A percentile compares a stretch with the other conserved stretches of the same genome.
These are phyloP conservation scores for Pseudococcus viburni DNA, from an alignment of 2,888 invertebrate species.

Conservation along the genomic window DNA sequence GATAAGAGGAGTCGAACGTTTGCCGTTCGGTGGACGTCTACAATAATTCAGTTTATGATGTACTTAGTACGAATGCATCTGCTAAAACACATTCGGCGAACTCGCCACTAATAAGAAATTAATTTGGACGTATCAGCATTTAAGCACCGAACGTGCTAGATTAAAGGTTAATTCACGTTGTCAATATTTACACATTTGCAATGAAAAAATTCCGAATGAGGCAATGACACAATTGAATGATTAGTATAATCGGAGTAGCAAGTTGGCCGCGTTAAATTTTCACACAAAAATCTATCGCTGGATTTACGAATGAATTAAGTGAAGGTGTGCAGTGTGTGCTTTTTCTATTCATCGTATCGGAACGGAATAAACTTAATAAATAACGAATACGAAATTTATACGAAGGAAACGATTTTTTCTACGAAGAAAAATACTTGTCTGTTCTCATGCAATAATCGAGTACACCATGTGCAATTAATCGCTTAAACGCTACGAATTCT, in stretches of 20 bases:
- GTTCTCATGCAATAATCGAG: background rate
- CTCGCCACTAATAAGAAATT: background rate
- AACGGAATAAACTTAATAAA: background rate
- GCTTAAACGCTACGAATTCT: background rate
- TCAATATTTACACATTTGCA: background rate
- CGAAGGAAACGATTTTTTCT: background rate
- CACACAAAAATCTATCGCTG: too few species aligned
- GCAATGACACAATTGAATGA: background rate
- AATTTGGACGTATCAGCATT: conserved; percentile 38
- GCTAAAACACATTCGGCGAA: background rate
- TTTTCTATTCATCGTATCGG: too few species aligned
- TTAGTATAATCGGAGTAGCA: background rate
- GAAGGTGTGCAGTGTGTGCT: too few species aligned
- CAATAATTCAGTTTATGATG: background rate
- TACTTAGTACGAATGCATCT: conserved; percentile 12
- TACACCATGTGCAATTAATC: background rate
- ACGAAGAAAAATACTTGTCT: too few species aligned
- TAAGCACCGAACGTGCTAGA: background rate
- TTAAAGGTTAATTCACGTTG: conserved; percentile 5
- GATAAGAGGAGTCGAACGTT: conserved; percentile 39
- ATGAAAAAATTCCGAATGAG: background rate
- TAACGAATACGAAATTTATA: background rate
- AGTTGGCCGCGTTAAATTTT: too few species aligned
- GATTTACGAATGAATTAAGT: background rate
- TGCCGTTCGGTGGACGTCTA: background rate